Evolutionary conservation across 2,888 invertebrate species (phyloP), one percentile per base, ranked within the genome.

Genomic region (Blastobasis lacticolella): DNA sequence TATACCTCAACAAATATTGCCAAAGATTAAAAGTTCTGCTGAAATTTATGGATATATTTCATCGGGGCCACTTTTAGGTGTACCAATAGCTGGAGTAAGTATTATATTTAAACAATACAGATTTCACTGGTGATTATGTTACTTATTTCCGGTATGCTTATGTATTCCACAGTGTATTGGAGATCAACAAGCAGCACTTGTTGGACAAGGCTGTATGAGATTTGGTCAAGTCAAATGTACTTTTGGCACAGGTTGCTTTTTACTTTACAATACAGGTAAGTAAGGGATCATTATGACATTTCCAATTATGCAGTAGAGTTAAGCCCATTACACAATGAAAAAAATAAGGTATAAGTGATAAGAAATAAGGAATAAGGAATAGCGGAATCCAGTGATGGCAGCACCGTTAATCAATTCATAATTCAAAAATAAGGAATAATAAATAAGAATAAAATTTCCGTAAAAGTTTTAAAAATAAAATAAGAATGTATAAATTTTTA

Each of bases 181-280:
- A 40, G 99, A 99, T 79, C 99, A 99, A 82, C 97, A 97, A 76
- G 95, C 97, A 46, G 96, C 98, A 4, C 79, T 98, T 49, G 92
- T 99, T 23, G 98, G 98, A 1, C 98, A 98, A 80, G 91, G 94
- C 68, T 98, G 98, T 67, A 91, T 96, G 69, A 92, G 92, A 66
- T 92, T 93, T 66, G 97, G 97, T 5, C 94, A 95, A 86, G 96
- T 97, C 9, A 97, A 98, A 78, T 96, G 96, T 78, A 98, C 98
- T 53, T 97, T 95, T 75, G 96, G 98, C 47, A 98, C 98, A 50
- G 98, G 97, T 50, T 97, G 98, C 69, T 99, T 98, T 77, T 90
- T 99, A 54, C 88, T 99, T 38, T 95, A 95, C 68, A 98, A 99
- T 80, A 98, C 98, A 53, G 99, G 98, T 69, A 65, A 55, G 10